phyloP scores from a whole-genome alignment of 2,888 invertebrate species.

The Eustalomyia histrio region DNA sequence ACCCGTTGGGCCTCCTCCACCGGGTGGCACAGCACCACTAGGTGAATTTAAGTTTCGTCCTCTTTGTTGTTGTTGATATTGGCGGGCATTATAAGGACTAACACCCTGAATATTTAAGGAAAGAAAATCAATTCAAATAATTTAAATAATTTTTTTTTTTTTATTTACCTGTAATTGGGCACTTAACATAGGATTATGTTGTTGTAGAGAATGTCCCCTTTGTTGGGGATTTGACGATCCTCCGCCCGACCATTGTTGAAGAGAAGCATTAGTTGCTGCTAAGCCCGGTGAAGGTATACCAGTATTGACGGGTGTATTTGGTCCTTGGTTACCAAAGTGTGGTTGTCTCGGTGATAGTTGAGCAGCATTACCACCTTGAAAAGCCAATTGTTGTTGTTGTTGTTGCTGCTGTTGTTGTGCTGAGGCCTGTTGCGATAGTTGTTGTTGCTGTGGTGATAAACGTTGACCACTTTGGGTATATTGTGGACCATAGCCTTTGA shows the following conservation, averaged over 20 bases:
- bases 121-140: background rate
- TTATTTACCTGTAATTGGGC: slow-evolving; percentile 87
- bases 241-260: slow-evolving; percentile 71
- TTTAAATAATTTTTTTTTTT: background rate
- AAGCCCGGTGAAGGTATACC: slow-evolving; percentile 78
- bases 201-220: slow-evolving; percentile 82
- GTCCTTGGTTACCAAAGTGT: slow-evolving; percentile 70
- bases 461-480: slow-evolving; percentile 77
- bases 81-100: slow-evolving; percentile 76
- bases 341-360: slow-evolving; percentile 79
- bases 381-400: slow-evolving; percentile 69
- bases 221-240: slow-evolving; percentile 67
- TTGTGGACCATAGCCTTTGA: slow-evolving; percentile 75
- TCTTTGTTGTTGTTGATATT: slow-evolving; percentile 76
- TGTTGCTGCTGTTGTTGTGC: slow-evolving; percentile 70
- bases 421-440: slow-evolving; percentile 68
- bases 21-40: slow-evolving; percentile 71
- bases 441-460: slow-evolving; percentile 69
- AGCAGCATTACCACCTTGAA: slow-evolving; percentile 69
- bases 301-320: slow-evolving; percentile 50
- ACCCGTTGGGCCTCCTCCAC: slow-evolving; percentile 60
- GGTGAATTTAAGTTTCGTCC: slow-evolving; percentile 78
- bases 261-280: slow-evolving; percentile 69
- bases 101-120: slow-evolving; percentile 69
- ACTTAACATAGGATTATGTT: slow-evolving; percentile 94